Evolutionary conservation across 1,140 invertebrate species (phyloP).

Genomic region (Ptiloglossa arizonensis): DNA sequence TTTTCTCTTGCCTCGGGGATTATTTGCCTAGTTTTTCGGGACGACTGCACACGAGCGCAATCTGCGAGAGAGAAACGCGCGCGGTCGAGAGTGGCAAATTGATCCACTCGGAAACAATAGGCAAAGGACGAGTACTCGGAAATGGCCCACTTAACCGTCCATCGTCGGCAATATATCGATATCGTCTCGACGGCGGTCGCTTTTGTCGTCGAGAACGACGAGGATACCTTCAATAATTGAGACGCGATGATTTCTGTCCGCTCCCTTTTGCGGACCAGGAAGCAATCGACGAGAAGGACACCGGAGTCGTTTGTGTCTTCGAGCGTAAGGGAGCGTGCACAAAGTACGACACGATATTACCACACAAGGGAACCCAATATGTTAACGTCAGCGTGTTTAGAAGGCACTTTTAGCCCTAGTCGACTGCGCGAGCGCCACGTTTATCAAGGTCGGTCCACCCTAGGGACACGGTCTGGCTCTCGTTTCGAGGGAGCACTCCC

Average conservation of each 20-base stretch:
- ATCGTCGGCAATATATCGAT: conserved; percentile 58
- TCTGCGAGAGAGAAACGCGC: background rate
- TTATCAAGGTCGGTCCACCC: background rate
- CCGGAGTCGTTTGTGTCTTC: background rate
- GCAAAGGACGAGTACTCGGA: conserved; percentile 53
- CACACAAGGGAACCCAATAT: background rate
- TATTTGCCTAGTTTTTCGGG: conserved; percentile 20
- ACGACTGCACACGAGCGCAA: conserved; percentile 1
- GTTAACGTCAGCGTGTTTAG: background rate
- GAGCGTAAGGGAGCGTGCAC: background rate
- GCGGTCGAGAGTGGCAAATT: conserved; percentile 53
- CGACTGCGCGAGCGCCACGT: background rate
- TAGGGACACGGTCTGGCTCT: background rate
- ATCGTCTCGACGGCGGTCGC: conserved; percentile 29
- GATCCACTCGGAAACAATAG: conserved; percentile 59
- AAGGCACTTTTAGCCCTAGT: conserved; percentile 1
- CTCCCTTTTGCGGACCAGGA: background rate
- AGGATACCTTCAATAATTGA: conserved; percentile 50
- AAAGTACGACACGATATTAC: background rate
- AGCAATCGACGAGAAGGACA: conserved; percentile 9
- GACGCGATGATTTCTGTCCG: background rate
- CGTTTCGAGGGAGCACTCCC: too few species aligned
- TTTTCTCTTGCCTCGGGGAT: background rate
- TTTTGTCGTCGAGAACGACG: conserved; percentile 40
- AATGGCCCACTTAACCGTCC: conserved; percentile 60